phyloP scores from a whole-genome alignment of 2,888 invertebrate genomes.

The Cetonia aurata region DNA sequence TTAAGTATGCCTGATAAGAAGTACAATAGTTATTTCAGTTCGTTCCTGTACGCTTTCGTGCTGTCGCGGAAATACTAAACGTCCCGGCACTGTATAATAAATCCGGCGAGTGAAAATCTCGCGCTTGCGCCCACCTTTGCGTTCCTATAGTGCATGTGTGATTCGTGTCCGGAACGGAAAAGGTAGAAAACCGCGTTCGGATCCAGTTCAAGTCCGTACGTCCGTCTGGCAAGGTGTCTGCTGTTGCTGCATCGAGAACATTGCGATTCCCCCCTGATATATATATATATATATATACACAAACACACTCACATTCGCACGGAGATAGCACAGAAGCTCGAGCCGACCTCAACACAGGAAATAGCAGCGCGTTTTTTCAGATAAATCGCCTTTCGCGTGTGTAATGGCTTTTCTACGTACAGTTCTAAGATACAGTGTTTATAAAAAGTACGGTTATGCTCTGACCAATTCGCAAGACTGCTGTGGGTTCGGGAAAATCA shows the following conservation, averaged over 20 bases:
- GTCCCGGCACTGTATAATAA: background rate
- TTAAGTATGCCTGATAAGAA: constrained; percentile 1
- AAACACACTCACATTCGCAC: too few relatives aligned
- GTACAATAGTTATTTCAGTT: constrained; percentile 27
- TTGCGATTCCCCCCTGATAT: background rate
- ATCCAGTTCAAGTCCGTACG: constrained; percentile 29
- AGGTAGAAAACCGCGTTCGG: constrained; percentile 30
- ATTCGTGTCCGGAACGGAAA: constrained; percentile 7
- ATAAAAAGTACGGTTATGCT: constrained; percentile 63
- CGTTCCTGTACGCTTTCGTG: constrained; percentile 27
- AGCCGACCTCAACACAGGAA: constrained; percentile 25
- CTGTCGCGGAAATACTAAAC: constrained; percentile 12
- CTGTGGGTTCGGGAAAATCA: constrained; percentile 53
- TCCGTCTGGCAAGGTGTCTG: constrained; percentile 21
- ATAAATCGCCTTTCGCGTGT: constrained; percentile 37
- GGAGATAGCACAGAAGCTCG: background rate
- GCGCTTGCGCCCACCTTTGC: constrained; percentile 4
- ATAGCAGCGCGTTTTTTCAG: constrained; percentile 20
- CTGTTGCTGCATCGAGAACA: too few relatives aligned
- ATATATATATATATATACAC: too few relatives aligned
- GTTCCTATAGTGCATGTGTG: constrained; percentile 1
- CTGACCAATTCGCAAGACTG: constrained; percentile 57
- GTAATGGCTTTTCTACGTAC: constrained; percentile 68
- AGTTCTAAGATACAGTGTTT: constrained; percentile 64
- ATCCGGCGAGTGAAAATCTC: constrained; percentile 12